Evolutionary conservation across 2,888 invertebrate species (phyloP).

Genomic region (Microplitis manilae): DNA sequence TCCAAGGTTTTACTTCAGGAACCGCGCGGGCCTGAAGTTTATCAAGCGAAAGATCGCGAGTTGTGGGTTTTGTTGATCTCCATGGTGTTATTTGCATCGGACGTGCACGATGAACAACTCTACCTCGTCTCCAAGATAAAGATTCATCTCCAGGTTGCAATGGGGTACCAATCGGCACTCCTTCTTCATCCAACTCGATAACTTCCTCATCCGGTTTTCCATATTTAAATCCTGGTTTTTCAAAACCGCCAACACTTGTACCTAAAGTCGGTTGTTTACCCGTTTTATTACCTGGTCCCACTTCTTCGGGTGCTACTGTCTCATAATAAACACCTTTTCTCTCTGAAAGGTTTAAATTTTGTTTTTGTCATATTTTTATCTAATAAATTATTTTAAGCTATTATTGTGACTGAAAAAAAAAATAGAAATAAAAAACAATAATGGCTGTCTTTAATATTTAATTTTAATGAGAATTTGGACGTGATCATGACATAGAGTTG

Average conservation of each 20-base stretch:
- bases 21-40: conserved; percentile 51
- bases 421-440: background rate
- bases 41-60: conserved; percentile 61
- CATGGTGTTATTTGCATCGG: conserved; percentile 58
- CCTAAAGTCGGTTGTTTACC: conserved; percentile 56
- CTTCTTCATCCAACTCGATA: conserved; percentile 68
- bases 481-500: conserved; percentile 20
- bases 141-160: conserved; percentile 72
- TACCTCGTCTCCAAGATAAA: conserved; percentile 73
- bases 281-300: conserved; percentile 64
- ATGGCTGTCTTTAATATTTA: background rate
- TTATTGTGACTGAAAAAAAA: too few relatives aligned
- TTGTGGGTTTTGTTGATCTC: conserved; percentile 59
- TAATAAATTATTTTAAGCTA: too few relatives aligned
- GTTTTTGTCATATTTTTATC: background rate
- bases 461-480: conserved; percentile 31
- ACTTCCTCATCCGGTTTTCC: conserved; percentile 50
- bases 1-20: conserved; percentile 66
- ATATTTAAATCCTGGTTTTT: conserved; percentile 53
- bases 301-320: conserved; percentile 69
- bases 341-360: conserved; percentile 69
- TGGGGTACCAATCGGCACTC: conserved; percentile 70
- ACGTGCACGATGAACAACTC: conserved; percentile 59
- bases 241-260: conserved; percentile 55
- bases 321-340: conserved; percentile 73